phyloP scores from a whole-genome alignment of 2,888 invertebrate genomes.

The Clusia tigrina region DNA sequence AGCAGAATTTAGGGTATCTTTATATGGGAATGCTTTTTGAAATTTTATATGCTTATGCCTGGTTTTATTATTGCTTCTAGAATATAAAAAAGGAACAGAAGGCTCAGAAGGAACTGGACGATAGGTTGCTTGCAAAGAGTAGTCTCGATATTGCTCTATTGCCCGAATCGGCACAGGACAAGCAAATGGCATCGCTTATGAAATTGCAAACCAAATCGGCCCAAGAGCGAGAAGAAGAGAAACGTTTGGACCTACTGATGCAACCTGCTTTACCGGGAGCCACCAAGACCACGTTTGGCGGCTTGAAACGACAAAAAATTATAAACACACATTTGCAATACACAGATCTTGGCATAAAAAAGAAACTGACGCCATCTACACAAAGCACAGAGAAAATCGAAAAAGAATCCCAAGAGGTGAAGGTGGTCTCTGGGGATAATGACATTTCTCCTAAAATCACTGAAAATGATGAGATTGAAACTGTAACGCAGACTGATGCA shows the following conservation, averaged over 20 bases:
- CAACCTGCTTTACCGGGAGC: constrained; percentile 69
- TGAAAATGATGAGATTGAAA: neutral
- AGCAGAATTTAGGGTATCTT: constrained; percentile 80
- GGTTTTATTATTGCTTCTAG: constrained; percentile 62
- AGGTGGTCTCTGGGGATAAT: neutral
- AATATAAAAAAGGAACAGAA: constrained; percentile 79
- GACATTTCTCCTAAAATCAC: too few relatives aligned
- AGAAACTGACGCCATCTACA: constrained; percentile 32
- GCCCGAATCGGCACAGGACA: constrained; percentile 82
- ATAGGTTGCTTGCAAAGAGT: constrained; percentile 75
- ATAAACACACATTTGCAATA: constrained; percentile 57
- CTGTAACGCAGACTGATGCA: neutral
- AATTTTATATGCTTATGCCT: neutral
- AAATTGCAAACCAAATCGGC: constrained; percentile 73
- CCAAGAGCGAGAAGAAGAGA: constrained; percentile 67
- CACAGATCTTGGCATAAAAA: constrained; percentile 59
- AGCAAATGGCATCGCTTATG: constrained; percentile 79
- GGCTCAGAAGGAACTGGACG: constrained; percentile 73
- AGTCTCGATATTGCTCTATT: constrained; percentile 81
- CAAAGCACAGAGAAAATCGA: neutral
- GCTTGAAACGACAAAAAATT: constrained; percentile 68
- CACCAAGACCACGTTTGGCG: constrained; percentile 67
- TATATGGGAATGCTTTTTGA: neutral
- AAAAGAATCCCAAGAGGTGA: neutral
- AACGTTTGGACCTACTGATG: constrained; percentile 67